Conservation (phyloP, 2,888 invertebrate genomes). For the Dermolepida albohirtum region DNA sequence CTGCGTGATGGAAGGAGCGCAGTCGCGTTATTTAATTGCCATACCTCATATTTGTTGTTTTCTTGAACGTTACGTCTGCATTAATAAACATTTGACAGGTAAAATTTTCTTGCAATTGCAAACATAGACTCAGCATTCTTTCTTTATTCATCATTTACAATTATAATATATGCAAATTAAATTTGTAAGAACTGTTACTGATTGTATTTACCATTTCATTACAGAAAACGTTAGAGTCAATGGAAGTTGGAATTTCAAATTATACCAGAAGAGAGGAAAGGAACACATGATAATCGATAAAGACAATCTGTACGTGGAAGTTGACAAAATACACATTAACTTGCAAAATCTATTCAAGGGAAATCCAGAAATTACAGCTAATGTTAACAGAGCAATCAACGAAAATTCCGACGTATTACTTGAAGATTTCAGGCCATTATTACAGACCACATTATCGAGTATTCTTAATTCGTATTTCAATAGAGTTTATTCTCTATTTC, state of each 20-base stretch:
- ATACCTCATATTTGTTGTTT: no score
- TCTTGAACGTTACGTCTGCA: no score
- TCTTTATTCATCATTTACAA: no score
- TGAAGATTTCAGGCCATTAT: constrained; percentile 60
- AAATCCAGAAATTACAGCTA: constrained; percentile 52
- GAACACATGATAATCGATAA: constrained; percentile 42
- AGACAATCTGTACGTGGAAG: constrained; percentile 44
- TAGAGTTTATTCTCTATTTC: constrained; percentile 51
- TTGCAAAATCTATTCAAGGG: constrained; percentile 54
- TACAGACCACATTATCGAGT: constrained; percentile 52
- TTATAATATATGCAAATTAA: no score
- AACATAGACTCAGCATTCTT: no score
- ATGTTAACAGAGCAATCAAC: constrained; percentile 60
- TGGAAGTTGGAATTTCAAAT: constrained; percentile 12
- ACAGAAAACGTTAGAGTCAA: constrained; percentile 21
- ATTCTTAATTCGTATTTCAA: constrained; percentile 49
- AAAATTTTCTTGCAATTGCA: no score
- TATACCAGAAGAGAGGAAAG: background rate
- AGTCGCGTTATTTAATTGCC: no score
- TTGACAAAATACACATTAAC: constrained; percentile 49
- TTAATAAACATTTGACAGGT: no score
- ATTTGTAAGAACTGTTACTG: no score
- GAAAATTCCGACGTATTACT: constrained; percentile 61
- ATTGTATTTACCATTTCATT: background rate
- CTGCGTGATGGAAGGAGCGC: no score